Conservation (phyloP, 2,888 invertebrate genomes). For the Volucella zonaria region DNA sequence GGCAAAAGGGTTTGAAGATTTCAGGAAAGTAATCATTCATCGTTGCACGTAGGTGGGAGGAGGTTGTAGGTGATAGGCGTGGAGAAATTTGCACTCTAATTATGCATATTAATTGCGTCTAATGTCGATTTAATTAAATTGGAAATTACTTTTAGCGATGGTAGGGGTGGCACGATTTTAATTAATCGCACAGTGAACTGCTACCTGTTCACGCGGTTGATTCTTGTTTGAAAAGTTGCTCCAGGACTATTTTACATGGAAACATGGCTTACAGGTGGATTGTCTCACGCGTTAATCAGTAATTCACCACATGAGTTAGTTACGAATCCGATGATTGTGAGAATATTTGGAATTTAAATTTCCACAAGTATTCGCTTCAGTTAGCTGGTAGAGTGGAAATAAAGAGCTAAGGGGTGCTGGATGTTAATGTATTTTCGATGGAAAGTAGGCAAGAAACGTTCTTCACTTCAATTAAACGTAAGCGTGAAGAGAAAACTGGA, state of each 20-base stretch:
- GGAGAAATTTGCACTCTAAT: conserved; percentile 59
- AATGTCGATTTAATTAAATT: conserved; percentile 71
- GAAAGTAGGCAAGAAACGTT: no score
- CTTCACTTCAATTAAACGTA: no score
- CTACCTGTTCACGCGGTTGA: conserved; percentile 5
- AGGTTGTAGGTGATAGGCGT: not conserved
- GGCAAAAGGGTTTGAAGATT: conserved; percentile 15
- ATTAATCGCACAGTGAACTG: conserved; percentile 58
- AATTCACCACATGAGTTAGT: conserved; percentile 32
- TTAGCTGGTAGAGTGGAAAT: no score
- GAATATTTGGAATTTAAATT: conserved; percentile 24
- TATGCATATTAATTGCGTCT: conserved; percentile 71
- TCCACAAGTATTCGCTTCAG: not conserved
- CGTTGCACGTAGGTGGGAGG: conserved; percentile 27
- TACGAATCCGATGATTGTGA: no score
- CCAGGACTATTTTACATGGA: not conserved
- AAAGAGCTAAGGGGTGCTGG: no score
- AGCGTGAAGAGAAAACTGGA: no score
- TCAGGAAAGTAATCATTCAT: conserved; percentile 50
- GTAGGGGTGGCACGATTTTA: conserved; percentile 63
- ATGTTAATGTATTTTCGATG: no score
- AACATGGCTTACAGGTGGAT: conserved; percentile 16
- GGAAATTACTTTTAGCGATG: conserved; percentile 47
- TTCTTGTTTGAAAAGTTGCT: not conserved
- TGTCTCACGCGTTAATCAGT: conserved; percentile 40